Evolutionary conservation across 2,888 invertebrate species (phyloP).

Genomic region (Philhelius pedissequus): DNA sequence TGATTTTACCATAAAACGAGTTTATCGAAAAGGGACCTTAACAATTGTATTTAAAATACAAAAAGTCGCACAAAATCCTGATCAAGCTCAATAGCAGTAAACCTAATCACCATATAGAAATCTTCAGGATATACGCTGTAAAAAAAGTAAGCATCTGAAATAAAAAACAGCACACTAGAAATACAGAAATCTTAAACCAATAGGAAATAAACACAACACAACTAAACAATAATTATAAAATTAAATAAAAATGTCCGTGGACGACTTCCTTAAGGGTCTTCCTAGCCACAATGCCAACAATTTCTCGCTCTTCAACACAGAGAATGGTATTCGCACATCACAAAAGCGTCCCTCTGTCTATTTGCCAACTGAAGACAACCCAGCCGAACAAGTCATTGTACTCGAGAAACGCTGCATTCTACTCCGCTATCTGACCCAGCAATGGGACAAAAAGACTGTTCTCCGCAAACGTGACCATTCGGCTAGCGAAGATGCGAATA

Average conservation of each 20-base stretch:
- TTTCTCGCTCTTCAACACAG: conserved; percentile 93
- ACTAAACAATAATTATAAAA: conserved; percentile 24
- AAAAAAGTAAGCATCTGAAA: not conserved
- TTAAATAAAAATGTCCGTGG: conserved; percentile 83
- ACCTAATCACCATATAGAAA: not conserved
- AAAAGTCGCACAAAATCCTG: not conserved
- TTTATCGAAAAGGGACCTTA: not conserved
- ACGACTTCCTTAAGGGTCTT: conserved; percentile 93
- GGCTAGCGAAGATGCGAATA: conserved; percentile 60
- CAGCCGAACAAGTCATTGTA: conserved; percentile 97
- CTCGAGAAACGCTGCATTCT: conserved; percentile 97
- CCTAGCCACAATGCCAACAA: conserved; percentile 95
- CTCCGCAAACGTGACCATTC: conserved; percentile 76
- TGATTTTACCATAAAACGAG: not conserved
- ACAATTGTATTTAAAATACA: not conserved
- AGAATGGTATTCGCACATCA: conserved; percentile 89
- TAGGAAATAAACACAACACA: not conserved
- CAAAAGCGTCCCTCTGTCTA: conserved; percentile 94
- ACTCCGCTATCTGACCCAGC: conserved; percentile 94
- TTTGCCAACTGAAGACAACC: conserved; percentile 94
- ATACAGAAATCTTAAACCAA: not conserved
- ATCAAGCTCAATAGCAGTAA: not conserved
- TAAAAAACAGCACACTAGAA: not conserved
- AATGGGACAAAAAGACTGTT: conserved; percentile 93
- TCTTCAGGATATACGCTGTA: not conserved